Base-by-base conservation (phyloP, 2,888 invertebrate genomes). In the Drosophila ezoana region DNA sequence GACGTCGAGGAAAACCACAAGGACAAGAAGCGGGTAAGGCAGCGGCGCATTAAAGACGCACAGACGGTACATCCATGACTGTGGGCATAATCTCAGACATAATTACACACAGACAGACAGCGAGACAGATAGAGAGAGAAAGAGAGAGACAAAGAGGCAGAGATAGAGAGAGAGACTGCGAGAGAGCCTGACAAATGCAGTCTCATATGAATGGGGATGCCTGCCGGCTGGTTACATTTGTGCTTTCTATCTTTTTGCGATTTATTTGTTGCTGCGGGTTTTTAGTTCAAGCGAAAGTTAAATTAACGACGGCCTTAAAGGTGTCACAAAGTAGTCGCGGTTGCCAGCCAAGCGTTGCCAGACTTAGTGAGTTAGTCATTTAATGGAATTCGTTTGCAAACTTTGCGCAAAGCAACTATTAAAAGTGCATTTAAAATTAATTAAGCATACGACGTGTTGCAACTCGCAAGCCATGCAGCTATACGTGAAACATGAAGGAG, bases 41-140 rank as follows among this genome's bases (percentile, higher is more conserved):
- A 37, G 41, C 14, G 57, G 52, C 40, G 75, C 54, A 57, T 75
- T 75, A 56, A 74, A 60, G 66, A 44, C 45, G 47, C 43, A 53
- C 70, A 57, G 61, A 57, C 62, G 32, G 59, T 37, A 71, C 47
- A 63, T 65, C 20, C 70, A 76, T 81, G 81, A 69, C 89, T 84
- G 79, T 81, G 81, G 79, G 81, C 81, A 84, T 84, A 89, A 86
- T 86, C 89, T 86, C 89, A 87, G 81, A 84, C 85, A 84, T 85
- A 89, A 85, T 85, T 85, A 85, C 81, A 84, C 83, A 87, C 56
- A 81, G 43, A 53, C 41, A 64, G 67, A 37, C 72, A 57, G 44
- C 4, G 52, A 38, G 48, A 37, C 44, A 54, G 38, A 43, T 45
- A 35, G 45, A 32, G 52, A 10, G 37, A 9, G 16, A 53, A 20